Percentiles rank a stretch among this genome's conserved stretches.
phyloP scores from a whole-genome alignment of 1,140 invertebrate species.

The Globodera rostochiensis region DNA sequence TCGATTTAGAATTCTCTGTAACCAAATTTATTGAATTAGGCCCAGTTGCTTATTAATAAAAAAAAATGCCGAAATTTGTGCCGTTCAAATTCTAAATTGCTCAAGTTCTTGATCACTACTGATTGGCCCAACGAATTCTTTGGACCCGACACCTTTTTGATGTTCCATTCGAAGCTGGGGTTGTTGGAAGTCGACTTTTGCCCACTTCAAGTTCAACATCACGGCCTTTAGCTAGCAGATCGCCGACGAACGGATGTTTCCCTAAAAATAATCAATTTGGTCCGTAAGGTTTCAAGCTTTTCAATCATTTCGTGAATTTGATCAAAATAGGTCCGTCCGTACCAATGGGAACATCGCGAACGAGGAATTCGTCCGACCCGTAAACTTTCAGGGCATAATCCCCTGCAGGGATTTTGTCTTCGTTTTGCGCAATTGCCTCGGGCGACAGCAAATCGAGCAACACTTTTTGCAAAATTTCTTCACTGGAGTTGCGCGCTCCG shows the following conservation, averaged over 20 bases:
- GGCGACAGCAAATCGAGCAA: slow-evolving; percentile 39
- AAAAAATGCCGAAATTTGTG: background rate
- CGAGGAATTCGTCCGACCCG: slow-evolving; percentile 39
- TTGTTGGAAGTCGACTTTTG: slow-evolving; percentile 29
- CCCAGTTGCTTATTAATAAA: too few relatives aligned
- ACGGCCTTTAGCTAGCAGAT: slow-evolving; percentile 35
- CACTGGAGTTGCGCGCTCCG: slow-evolving; percentile 29
- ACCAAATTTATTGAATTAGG: too few relatives aligned
- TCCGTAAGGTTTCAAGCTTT: too few relatives aligned
- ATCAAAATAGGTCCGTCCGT: background rate
- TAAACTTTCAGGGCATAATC: slow-evolving; percentile 48
- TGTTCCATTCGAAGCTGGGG: slow-evolving; percentile 16
- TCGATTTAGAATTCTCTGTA: too few relatives aligned
- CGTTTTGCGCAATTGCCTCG: slow-evolving; percentile 42
- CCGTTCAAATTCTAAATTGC: background rate
- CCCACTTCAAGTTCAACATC: slow-evolving; percentile 50
- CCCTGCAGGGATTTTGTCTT: slow-evolving; percentile 45
- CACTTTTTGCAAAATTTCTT: slow-evolving; percentile 46
- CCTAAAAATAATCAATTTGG: slow-evolving; percentile 13
- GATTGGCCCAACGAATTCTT: background rate
- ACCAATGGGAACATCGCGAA: slow-evolving; percentile 27
- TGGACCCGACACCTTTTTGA: slow-evolving; percentile 2
- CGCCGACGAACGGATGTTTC: slow-evolving; percentile 46
- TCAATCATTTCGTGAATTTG: background rate
- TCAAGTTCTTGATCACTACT: too few relatives aligned